phyloP scores from a whole-genome alignment of 2,888 invertebrate genomes.

The Halocaridina rubra region DNA sequence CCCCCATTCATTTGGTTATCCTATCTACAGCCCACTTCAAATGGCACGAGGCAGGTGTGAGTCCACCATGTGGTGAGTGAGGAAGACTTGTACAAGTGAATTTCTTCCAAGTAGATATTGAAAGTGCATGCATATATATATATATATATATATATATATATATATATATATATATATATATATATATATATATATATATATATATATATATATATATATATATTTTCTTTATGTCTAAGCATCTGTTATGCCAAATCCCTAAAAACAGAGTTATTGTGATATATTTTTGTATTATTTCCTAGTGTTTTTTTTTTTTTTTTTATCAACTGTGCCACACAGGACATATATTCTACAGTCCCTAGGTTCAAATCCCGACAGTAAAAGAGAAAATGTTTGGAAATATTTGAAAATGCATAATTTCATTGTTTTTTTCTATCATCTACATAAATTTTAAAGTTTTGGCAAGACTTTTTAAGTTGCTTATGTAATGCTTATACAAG shows the following conservation, averaged over 20 bases:
- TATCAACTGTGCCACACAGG: no score
- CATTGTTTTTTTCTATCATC: no score
- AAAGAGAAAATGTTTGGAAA: no score
- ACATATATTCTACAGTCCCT: no score
- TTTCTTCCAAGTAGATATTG: neutral
- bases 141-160: neutral
- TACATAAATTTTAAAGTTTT: no score
- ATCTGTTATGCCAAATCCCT: no score
- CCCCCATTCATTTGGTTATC: no score
- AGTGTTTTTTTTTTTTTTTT: neutral
- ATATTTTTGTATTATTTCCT: neutral
- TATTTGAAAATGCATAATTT: no score
- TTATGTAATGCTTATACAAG: no score
- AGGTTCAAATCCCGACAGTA: no score
- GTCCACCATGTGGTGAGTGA: constrained; percentile 57
- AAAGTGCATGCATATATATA: neutral
- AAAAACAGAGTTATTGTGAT: neutral
- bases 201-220: neutral
- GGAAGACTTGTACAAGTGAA: neutral
- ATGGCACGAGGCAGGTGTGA: constrained; percentile 56
- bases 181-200: neutral
- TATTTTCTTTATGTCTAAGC: no score
- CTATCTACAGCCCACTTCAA: constrained; percentile 57
- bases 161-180: neutral
- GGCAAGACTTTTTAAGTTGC: no score